Evolutionary conservation across 2,797 vertebrate species (phyloP), one percentile per base, ranked within the genome.

Genomic region (Epinephelus malabaricus): DNA sequence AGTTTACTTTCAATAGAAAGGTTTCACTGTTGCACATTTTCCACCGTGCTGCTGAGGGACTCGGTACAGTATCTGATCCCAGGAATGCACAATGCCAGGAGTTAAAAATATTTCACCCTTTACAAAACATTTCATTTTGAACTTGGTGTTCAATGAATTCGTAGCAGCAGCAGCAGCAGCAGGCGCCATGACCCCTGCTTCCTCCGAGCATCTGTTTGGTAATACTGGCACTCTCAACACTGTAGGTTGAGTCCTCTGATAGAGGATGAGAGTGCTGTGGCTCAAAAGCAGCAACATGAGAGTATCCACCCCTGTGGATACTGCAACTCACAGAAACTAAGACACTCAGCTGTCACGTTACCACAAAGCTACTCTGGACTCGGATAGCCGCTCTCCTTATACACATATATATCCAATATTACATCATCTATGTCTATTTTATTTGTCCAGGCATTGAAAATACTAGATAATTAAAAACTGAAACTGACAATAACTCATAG

Each of bases 51-150:
- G 38, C 17, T 66, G 19, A 64, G 78, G 70, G 38, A 63, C 51
- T 15, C 25, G 58, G 59, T 15, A 4, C 25, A 45, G 19, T 59
- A n/a, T 76, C 43, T 78, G 54, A 77, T 75, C 69, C 64, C 53
- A 3, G 21, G 54, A 78, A 60, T 23, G 5, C 50, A 64, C 25
- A 81, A 67, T 59, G 27, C 38, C 46, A 43, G 34, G 64, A 86
- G 78, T 73, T 69, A 82, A 82, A 88, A 82, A 74, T 50, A 79
- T 58, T 59, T 76, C 67, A 76, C 40, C 56, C 38, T 69, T 71
- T 62, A 75, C 69, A 76, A 74, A 84, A 72, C 50, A 65, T 30
- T 59, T 55, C 14, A 51, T 79, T 74, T 80, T 64, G 18, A 86
- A 83, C 66, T 58, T 45, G 10, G 40, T 30, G 46, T 75, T 85